Base-by-base conservation (phyloP, 2,888 invertebrate genomes). In the Sphaerophoria rueppellii region DNA sequence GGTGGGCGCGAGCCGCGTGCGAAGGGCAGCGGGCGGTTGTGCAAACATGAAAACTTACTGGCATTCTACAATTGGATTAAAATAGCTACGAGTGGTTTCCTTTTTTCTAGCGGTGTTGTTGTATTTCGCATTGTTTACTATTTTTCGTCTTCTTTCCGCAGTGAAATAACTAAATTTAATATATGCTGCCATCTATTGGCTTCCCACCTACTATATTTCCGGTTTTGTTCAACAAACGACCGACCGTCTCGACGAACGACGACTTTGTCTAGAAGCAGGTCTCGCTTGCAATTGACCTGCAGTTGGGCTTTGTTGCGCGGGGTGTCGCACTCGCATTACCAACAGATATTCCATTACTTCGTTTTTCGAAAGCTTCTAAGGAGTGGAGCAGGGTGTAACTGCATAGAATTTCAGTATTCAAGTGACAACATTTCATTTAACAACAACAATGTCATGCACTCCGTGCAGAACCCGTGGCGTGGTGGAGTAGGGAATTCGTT, bases 31-130 rank as follows among this genome's bases (percentile, higher is more conserved):
- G 67, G 61, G 40, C 16, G 40, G 70, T 61, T 61, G 54, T 43
- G 80, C 80, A 69, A 85, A 76, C 85, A 85, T 70, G 69, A 50
- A 76, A 76, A 85, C 85, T 85, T 69, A 85, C 81, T 85, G 76
- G 73, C 80, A 83, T 85, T 85, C 81, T 81, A 85, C 76, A 85
- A 85, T 85, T 85, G 85, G 85, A 85, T 85, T 85, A 85, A 85
- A 85, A 85, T 85, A 85, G 73, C 58, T 79, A 34, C 71, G 74
- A 83, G 76, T 85, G 76, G 81, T 85, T 85, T 85, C 65, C 81
- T 80, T 76, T 76, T 75, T 74, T 65, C 71, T 58, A n/a, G 71
- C 76, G 69, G 80, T 79, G 83, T 85, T 80, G 24, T 81, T 58
- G 76, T 76, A 46, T 54, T 83, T 83, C 67, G 61, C 80, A 60